phyloP scores from a whole-genome alignment of 2,797 vertebrate species.

The Acipenser ruthenus region DNA sequence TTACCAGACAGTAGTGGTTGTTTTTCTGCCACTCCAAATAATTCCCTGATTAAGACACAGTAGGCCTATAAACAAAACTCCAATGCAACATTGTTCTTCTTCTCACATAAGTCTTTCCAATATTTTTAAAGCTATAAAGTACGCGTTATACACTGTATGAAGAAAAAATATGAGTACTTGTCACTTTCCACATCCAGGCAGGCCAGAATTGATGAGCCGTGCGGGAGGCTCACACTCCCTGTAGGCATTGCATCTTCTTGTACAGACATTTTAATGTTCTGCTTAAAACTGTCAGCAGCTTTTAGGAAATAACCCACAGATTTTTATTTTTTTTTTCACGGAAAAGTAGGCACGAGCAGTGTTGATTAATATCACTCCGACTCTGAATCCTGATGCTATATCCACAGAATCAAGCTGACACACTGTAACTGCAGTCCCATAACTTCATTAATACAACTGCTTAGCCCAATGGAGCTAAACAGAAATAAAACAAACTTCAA shows the following conservation, averaged over 20 bases:
- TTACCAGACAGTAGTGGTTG: too few relatives aligned
- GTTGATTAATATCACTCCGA: background rate
- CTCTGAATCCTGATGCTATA: background rate
- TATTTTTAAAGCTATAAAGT: too few relatives aligned
- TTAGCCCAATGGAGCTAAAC: background rate
- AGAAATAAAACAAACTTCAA: background rate
- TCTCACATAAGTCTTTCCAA: background rate
- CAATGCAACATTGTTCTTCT: too few relatives aligned
- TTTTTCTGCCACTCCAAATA: too few relatives aligned
- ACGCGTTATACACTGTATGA: background rate
- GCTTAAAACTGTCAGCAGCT: background rate
- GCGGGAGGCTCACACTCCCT: background rate
- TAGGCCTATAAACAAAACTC: too few relatives aligned
- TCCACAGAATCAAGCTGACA: background rate
- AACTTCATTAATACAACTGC: constrained; percentile 1
- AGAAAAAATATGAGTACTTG: background rate
- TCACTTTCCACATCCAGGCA: background rate
- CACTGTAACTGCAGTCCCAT: background rate
- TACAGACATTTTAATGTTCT: background rate
- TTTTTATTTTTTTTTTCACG: background rate
- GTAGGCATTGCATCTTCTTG: background rate
- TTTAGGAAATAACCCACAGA: background rate
- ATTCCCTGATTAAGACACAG: too few relatives aligned
- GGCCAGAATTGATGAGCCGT: background rate
- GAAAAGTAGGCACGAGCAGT: background rate